Evolutionary conservation across 1,140 invertebrate genomes (phyloP).

Genomic region (Camponotus floridanus): DNA sequence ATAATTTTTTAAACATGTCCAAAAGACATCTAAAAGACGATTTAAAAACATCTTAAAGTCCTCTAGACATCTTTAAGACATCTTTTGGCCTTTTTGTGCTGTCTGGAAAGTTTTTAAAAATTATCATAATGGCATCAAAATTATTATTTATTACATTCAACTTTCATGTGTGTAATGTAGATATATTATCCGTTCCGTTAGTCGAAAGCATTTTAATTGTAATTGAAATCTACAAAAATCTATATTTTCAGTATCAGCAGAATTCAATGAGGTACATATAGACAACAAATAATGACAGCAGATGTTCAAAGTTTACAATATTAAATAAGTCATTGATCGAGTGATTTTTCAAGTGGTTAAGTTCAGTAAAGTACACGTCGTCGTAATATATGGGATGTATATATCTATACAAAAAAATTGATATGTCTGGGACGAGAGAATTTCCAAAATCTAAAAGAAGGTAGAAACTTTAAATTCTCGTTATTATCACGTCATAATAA

Average conservation of each 20-base stretch:
- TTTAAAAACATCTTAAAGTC: too few relatives aligned
- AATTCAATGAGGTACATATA: neutral
- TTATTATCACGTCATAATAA: neutral
- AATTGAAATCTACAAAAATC: neutral
- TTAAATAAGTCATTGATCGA: conserved; percentile 9
- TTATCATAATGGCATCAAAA: neutral
- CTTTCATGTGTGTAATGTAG: neutral
- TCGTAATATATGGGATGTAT: neutral
- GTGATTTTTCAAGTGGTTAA: conserved; percentile 28
- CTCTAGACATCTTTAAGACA: too few relatives aligned
- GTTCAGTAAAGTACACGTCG: neutral
- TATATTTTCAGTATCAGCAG: neutral
- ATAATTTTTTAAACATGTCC: neutral
- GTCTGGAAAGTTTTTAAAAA: too few relatives aligned
- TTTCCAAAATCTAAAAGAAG: neutral
- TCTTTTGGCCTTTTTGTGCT: too few relatives aligned
- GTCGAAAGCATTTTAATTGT: neutral
- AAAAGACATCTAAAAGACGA: too few relatives aligned
- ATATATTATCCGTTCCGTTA: neutral
- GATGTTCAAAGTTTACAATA: neutral
- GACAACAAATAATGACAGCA: conserved; percentile 13
- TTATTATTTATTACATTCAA: conserved; percentile 10
- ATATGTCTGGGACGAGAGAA: neutral
- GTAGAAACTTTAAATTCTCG: neutral
- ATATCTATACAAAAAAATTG: conserved; percentile 21